These are phyloP conservation scores for Augiades crinisus DNA, from an alignment of 2,888 invertebrate species.

Conservation along the genomic window DNA sequence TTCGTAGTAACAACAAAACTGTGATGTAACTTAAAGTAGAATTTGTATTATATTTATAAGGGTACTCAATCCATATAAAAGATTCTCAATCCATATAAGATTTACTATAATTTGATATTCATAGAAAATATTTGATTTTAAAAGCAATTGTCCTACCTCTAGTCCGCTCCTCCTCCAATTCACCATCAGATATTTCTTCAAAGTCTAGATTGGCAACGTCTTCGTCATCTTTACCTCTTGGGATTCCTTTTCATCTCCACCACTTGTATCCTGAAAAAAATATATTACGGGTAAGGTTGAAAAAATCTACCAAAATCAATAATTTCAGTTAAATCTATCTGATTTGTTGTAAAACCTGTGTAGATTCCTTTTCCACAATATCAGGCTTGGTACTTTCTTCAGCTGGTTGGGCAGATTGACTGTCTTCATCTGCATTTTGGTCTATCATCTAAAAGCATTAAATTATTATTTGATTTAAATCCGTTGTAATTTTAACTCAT, in stretches of 20 bases:
- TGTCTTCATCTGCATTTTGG: constrained; percentile 66
- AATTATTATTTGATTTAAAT: neutral
- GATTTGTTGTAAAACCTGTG: constrained; percentile 58
- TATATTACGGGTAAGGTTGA: no score
- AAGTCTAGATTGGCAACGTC: constrained; percentile 89
- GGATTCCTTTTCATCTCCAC: constrained; percentile 66
- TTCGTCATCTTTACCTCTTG: constrained; percentile 85
- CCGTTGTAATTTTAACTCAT: no score
- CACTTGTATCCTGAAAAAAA: constrained; percentile 64
- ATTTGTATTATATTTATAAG: no score
- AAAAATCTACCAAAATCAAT: no score
- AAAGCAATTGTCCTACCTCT: constrained; percentile 66
- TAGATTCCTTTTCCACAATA: constrained; percentile 64
- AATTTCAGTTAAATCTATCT: no score
- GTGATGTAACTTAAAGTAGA: no score
- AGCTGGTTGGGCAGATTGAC: constrained; percentile 52
- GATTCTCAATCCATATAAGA: no score
- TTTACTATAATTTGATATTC: no score
- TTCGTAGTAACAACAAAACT: no score
- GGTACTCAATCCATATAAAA: no score
- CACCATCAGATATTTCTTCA: constrained; percentile 95
- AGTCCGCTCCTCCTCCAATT: constrained; percentile 90
- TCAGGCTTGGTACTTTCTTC: constrained; percentile 62
- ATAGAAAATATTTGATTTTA: no score
- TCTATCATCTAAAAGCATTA: constrained; percentile 59